Percentiles rank a stretch among this genome's conserved stretches.
phyloP scores from a whole-genome alignment of 1,140 invertebrate genomes.

The Pissodes strobi region DNA sequence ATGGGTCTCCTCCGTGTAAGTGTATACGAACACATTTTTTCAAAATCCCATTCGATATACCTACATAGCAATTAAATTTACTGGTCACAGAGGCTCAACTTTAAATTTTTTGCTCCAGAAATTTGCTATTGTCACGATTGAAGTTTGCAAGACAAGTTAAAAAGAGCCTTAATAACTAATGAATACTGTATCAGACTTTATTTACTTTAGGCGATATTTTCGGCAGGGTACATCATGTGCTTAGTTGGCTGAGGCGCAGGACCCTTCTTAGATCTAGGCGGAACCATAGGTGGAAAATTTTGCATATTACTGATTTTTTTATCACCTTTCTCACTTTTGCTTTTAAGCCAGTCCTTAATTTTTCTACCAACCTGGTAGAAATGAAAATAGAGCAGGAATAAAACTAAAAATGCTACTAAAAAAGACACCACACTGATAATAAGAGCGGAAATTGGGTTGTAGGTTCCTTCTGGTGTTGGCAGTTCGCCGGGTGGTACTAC shows the following conservation, averaged over 20 bases:
- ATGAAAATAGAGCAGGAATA: slow-evolving; percentile 54
- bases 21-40: no score
- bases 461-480: slow-evolving; percentile 38
- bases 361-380: slow-evolving; percentile 54
- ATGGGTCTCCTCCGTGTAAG: no score
- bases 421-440: slow-evolving; percentile 51
- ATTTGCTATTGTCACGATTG: no score
- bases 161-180: no score
- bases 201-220: slow-evolving; percentile 41
- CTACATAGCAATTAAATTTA: no score
- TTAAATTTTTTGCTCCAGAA: no score
- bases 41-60: no score
- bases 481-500: not conserved
- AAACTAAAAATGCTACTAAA: slow-evolving; percentile 54
- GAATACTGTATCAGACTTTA: no score
- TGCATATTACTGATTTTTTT: slow-evolving; percentile 19
- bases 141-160: no score
- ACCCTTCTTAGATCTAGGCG: slow-evolving; percentile 37
- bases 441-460: slow-evolving; percentile 48
- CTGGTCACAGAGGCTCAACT: no score
- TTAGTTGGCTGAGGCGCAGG: slow-evolving; percentile 6
- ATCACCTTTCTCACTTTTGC: slow-evolving; percentile 29
- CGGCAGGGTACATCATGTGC: slow-evolving; percentile 31
- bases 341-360: slow-evolving; percentile 49
- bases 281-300: slow-evolving; percentile 34